Evolutionary conservation across 2,113 vertebrate genomes (phyloP).

Genomic region (Sterrhoptilus dennistouni): DNA sequence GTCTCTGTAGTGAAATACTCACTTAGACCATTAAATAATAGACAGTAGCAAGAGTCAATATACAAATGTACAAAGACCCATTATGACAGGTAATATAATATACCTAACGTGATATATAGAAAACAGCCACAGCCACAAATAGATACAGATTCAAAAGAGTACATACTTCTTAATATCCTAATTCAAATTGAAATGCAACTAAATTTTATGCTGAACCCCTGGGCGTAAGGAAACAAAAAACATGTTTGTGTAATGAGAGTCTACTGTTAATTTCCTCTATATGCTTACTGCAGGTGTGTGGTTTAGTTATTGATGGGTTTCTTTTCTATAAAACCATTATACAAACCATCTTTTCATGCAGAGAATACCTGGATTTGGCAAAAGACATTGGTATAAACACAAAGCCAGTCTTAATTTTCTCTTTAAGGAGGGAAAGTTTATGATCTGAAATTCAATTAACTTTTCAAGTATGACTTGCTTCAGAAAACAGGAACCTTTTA

Average conservation of each 20-base stretch:
- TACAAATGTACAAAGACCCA: not conserved
- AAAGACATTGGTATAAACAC: not conserved
- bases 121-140: not conserved
- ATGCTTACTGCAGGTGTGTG: not conserved
- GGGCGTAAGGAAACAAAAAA: not conserved
- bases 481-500: not conserved
- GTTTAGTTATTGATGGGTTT: not conserved
- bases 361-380: not conserved
- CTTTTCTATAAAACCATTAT: not conserved
- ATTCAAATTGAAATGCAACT: not conserved
- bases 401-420: not conserved
- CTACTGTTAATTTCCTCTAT: not conserved
- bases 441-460: not conserved
- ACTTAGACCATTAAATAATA: not conserved
- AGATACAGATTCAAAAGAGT: not conserved
- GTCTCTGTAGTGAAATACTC: not conserved
- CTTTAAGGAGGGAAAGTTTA: not conserved
- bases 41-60: not conserved
- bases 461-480: not conserved
- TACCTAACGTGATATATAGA: not conserved
- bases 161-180: not conserved
- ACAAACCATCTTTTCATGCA: not conserved
- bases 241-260: not conserved
- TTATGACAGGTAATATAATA: not conserved
- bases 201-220: not conserved